phyloP scores from a whole-genome alignment of 2,113 vertebrate species.

The Syngnathus floridae region DNA sequence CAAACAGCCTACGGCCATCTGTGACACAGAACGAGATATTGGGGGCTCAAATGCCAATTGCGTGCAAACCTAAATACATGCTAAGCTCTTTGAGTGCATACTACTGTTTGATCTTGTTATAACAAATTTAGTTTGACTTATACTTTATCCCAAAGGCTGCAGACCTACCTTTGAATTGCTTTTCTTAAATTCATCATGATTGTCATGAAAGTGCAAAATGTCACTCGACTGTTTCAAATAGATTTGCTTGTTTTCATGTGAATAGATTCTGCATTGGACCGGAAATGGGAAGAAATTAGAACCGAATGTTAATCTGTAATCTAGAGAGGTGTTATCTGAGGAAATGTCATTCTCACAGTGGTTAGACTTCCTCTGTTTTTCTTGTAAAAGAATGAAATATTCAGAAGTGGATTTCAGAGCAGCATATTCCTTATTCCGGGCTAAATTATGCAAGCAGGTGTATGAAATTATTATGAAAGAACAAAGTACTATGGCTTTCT shows the following conservation, averaged over 20 bases:
- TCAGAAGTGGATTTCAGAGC: constrained; percentile 43
- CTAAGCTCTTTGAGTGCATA: constrained; percentile 45
- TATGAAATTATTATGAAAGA: constrained; percentile 31
- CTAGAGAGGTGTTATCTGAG: background rate
- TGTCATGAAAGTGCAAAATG: background rate
- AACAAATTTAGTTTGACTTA: constrained; percentile 19
- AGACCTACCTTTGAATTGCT: constrained; percentile 9
- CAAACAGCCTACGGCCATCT: constrained; percentile 53
- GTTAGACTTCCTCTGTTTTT: constrained; percentile 21
- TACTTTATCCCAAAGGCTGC: constrained; percentile 10
- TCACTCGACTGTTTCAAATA: background rate
- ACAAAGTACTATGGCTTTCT: constrained; percentile 30
- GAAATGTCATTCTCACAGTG: constrained; percentile 5
- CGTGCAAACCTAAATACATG: constrained; percentile 39
- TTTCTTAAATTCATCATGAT: background rate
- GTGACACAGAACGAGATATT: constrained; percentile 54
- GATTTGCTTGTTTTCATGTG: background rate
- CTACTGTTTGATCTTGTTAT: constrained; percentile 33
- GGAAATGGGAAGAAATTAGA: constrained; percentile 10
- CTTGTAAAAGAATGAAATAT: constrained; percentile 50
- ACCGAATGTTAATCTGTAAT: constrained; percentile 1
- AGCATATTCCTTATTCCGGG: constrained; percentile 22
- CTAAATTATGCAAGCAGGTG: constrained; percentile 42
- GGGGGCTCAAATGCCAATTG: constrained; percentile 48
- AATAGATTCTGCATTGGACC: constrained; percentile 6